Percentiles rank a stretch among this genome's conserved stretches.
These are phyloP conservation scores for Watsonalla binaria DNA, from an alignment of 2,888 invertebrate species.

Conservation along the genomic window DNA sequence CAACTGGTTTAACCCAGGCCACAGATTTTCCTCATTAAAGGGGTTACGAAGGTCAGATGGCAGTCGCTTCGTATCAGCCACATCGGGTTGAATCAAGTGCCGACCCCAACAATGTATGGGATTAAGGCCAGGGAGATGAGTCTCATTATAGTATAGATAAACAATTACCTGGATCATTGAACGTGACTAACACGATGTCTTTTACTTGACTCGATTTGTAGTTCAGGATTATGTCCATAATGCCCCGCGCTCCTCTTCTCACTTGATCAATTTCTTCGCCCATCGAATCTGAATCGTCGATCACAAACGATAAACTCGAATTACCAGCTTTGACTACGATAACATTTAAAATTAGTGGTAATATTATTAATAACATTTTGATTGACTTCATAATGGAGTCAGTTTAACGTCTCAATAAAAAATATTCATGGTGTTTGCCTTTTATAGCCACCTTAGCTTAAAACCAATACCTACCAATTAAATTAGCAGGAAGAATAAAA, in stretches of 20 bases:
- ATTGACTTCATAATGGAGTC: not conserved
- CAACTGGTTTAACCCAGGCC: no score
- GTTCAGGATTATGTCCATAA: conserved; percentile 24
- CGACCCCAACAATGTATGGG: no score
- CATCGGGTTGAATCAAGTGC: no score
- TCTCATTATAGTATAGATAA: no score
- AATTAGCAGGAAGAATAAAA: no score
- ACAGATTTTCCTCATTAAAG: no score
- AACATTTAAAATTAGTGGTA: not conserved
- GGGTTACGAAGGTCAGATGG: no score
- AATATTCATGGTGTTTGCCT: not conserved
- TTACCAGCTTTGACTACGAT: conserved; percentile 3
- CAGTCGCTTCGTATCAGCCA: no score
- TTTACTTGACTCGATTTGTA: conserved; percentile 25
- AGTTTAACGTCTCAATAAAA: not conserved
- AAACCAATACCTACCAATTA: no score
- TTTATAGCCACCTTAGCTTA: not conserved
- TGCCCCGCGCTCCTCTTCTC: conserved; percentile 14
- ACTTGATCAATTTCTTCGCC: conserved; percentile 22
- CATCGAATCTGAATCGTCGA: conserved; percentile 37
- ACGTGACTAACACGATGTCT: conserved; percentile 35
- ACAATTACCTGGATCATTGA: conserved; percentile 35
- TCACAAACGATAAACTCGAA: conserved; percentile 29
- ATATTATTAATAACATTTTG: not conserved
- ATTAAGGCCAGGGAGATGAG: no score